Evolutionary conservation across 1,140 invertebrate species (phyloP).

Genomic region (Drosophila pallidifrons): DNA sequence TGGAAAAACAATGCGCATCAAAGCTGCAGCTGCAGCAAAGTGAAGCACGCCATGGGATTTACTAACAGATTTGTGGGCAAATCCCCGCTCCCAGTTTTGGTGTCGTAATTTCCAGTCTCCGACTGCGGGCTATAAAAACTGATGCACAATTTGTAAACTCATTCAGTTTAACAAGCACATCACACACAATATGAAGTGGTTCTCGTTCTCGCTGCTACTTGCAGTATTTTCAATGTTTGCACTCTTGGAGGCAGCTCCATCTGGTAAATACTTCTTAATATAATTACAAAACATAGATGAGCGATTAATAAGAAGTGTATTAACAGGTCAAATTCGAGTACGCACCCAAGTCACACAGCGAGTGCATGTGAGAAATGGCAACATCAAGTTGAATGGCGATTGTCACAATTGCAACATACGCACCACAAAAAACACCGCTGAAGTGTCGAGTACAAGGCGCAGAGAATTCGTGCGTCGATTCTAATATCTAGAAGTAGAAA

Average conservation of each 20-base stretch:
- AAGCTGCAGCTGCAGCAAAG: background rate
- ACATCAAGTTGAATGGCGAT: conserved; percentile 39
- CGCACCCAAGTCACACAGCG: conserved; percentile 2
- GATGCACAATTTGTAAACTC: background rate
- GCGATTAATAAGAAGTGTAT: background rate
- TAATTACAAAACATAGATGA: background rate
- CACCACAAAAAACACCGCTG: conserved; percentile 34
- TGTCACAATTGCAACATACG: conserved; percentile 48
- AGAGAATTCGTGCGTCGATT: conserved; percentile 2
- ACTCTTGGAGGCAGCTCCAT: conserved; percentile 15
- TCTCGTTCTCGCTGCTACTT: conserved; percentile 25
- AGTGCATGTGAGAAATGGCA: conserved; percentile 32
- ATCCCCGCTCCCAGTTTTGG: background rate
- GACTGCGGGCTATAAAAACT: conserved; percentile 10
- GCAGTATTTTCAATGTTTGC: conserved; percentile 3
- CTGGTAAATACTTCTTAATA: conserved; percentile 10
- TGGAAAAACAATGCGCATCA: background rate
- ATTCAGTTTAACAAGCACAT: conserved; percentile 2
- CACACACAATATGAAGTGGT: conserved; percentile 30
- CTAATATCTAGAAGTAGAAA: conserved; percentile 32
- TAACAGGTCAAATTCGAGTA: conserved; percentile 35
- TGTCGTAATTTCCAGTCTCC: background rate
- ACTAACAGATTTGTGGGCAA: background rate
- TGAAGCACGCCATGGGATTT: background rate
- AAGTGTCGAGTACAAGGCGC: conserved; percentile 26